phyloP scores from a whole-genome alignment of 2,888 invertebrate species.

The Arrhopalites spinosus region DNA sequence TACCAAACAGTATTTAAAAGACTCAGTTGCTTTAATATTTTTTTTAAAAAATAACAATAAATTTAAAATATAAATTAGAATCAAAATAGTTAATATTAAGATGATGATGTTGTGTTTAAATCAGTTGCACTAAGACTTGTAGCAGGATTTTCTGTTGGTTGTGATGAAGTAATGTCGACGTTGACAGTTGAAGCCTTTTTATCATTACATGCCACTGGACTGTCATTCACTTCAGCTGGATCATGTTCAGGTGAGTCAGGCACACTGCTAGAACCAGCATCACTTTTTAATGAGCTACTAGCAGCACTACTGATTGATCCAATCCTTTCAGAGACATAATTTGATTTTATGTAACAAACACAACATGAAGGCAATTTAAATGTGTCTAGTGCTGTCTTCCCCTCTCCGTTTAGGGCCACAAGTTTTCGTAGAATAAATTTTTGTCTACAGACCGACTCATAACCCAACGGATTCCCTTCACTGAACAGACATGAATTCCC shows the following conservation, averaged over 20 bases:
- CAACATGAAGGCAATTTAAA: conserved; percentile 73
- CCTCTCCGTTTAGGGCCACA: conserved; percentile 62
- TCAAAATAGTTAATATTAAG: too few species aligned
- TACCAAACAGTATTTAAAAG: too few species aligned
- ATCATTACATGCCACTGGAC: not conserved
- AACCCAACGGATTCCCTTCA: conserved; percentile 62
- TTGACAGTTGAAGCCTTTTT: not conserved
- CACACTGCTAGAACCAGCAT: not conserved
- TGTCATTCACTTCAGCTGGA: conserved; percentile 6
- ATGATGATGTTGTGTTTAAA: too few species aligned
- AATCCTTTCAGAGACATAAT: conserved; percentile 52
- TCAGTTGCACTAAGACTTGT: not conserved
- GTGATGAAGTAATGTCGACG: not conserved
- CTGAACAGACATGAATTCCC: conserved; percentile 63
- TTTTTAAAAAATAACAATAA: too few species aligned
- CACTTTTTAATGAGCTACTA: not conserved
- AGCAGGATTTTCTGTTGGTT: not conserved
- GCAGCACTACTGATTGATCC: conserved; percentile 20
- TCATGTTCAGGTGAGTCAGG: too few species aligned
- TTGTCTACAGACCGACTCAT: conserved; percentile 66
- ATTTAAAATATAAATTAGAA: too few species aligned
- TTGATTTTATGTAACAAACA: conserved; percentile 65
- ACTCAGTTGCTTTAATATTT: too few species aligned
- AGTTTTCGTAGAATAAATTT: conserved; percentile 66
- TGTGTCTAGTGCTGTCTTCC: conserved; percentile 56